Base-by-base conservation (phyloP, 1,140 invertebrate species). In the Globodera ellingtonae region DNA sequence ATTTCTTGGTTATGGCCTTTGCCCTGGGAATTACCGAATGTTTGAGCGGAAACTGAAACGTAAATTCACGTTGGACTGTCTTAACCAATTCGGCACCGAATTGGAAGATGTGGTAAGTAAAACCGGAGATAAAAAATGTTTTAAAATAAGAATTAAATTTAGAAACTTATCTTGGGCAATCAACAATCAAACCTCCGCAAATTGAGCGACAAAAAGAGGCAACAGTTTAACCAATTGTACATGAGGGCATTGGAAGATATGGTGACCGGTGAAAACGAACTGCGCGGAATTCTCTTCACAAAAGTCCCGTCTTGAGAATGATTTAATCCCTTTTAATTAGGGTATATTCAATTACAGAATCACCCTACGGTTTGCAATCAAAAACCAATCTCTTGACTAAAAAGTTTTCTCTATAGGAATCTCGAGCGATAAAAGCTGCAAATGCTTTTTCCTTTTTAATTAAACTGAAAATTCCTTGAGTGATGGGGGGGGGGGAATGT, bases 121-220 rank as follows among this genome's bases (percentile, higher is more conserved):
- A 44, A 18, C 13, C 21, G n/a, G 18, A 9, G n/a, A 9, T 67
- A 44, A 69, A 24, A 21, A 18, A 15, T 24, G 35, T 69, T 69
- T 69, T 69, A 24, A 70, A 44, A 9, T 15, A 35, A 24, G 56
- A 0, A 62, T 47, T 47, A 35, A 35, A 21, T 83, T 47, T 21
- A 85, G 76, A 85, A 75, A 56, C 21, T 80, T 8, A 13, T 79
- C 3, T 72, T 84, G 82, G 47, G 73, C 71, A 50, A 24, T 56
- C 52, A 70, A 65, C n/a, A 59, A 8, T 48, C 71, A 5, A 62
- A 78, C 50, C 9, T 75, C 50, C 83, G 84, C 18, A 44, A 81
- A 48, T 70, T 85, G 72, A 79, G 85, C 65, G 81, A 70, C 15
- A 85, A 85, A 70, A 87, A 87, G 74, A 56, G 65, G 1, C 47